Percentiles rank a stretch among this genome's conserved stretches.
Evolutionary conservation across 1,140 invertebrate species (phyloP).

Genomic region (Drosophila repletoides): DNA sequence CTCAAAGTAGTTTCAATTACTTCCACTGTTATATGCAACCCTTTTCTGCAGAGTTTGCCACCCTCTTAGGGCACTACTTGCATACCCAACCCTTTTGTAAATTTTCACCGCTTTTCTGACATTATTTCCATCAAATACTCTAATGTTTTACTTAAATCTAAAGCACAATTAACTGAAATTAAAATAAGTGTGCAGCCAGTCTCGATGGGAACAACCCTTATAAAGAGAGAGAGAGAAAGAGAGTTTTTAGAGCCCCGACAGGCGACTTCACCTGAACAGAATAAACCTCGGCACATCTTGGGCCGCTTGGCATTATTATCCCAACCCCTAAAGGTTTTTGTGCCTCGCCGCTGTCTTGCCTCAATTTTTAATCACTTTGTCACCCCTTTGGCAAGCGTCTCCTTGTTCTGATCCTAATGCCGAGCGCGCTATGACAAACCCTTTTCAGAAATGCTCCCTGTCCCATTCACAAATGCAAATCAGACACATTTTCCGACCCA

Average conservation of each 20-base stretch:
- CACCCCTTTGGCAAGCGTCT: constrained; percentile 50
- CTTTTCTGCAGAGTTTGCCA: constrained; percentile 18
- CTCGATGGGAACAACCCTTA: constrained; percentile 27
- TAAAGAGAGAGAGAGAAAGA: neutral
- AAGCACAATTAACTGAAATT: constrained; percentile 80
- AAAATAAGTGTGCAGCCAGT: constrained; percentile 62
- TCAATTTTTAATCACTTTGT: constrained; percentile 77
- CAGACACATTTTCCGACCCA: constrained; percentile 67
- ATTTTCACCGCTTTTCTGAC: constrained; percentile 69
- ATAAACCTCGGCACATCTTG: constrained; percentile 52
- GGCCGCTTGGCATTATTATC: constrained; percentile 6
- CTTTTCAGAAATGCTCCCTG: constrained; percentile 50
- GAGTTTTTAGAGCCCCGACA: constrained; percentile 31
- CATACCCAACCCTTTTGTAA: constrained; percentile 34
- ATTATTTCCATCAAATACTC: constrained; percentile 74
- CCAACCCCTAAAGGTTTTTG: constrained; percentile 17
- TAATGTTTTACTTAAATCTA: constrained; percentile 65
- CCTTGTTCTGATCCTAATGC: constrained; percentile 43
- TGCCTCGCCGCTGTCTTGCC: constrained; percentile 33
- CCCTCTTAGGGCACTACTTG: constrained; percentile 6
- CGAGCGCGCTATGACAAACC: constrained; percentile 47
- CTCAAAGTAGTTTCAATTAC: constrained; percentile 33
- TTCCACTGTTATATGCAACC: constrained; percentile 25
- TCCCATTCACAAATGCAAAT: constrained; percentile 61
- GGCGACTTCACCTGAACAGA: constrained; percentile 57